These are phyloP conservation scores for Gambusia affinis DNA, from an alignment of 2,113 vertebrate genomes.

Conservation along the genomic window DNA sequence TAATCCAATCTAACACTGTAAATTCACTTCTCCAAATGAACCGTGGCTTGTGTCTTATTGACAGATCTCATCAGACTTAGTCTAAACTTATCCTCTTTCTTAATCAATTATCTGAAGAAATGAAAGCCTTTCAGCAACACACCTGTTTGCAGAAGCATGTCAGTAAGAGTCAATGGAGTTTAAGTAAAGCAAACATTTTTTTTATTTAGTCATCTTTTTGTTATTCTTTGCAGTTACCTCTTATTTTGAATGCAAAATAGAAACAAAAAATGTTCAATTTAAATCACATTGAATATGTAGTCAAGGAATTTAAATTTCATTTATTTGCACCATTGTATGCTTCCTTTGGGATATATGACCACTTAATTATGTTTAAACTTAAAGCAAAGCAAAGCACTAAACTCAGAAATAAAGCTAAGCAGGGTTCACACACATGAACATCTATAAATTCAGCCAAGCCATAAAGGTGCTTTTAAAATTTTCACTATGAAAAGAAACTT, in stretches of 20 bases:
- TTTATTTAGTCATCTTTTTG: too few species aligned
- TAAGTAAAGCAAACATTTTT: too few species aligned
- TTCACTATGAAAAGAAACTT: slow-evolving; percentile 29
- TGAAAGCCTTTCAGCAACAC: too few species aligned
- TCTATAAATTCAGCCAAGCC: slow-evolving; percentile 32
- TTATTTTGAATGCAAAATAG: neutral
- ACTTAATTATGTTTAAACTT: slow-evolving; percentile 6
- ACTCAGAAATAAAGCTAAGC: slow-evolving; percentile 9
- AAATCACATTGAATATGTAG: too few species aligned
- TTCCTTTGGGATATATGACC: neutral
- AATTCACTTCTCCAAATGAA: neutral
- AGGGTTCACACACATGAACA: slow-evolving; percentile 60
- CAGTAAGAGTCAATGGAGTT: neutral
- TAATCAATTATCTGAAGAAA: neutral
- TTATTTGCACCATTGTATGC: neutral
- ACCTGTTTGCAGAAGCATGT: neutral
- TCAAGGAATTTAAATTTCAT: too few species aligned
- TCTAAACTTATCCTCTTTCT: too few species aligned
- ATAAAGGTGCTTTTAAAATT: slow-evolving; percentile 14
- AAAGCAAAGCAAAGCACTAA: slow-evolving; percentile 9
- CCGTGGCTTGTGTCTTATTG: neutral
- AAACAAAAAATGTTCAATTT: neutral
- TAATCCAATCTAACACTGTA: neutral
- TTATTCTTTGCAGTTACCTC: too few species aligned
- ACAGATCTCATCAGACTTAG: neutral